phyloP scores from a whole-genome alignment of 2,888 invertebrate species.

The Anorthoa munda region DNA sequence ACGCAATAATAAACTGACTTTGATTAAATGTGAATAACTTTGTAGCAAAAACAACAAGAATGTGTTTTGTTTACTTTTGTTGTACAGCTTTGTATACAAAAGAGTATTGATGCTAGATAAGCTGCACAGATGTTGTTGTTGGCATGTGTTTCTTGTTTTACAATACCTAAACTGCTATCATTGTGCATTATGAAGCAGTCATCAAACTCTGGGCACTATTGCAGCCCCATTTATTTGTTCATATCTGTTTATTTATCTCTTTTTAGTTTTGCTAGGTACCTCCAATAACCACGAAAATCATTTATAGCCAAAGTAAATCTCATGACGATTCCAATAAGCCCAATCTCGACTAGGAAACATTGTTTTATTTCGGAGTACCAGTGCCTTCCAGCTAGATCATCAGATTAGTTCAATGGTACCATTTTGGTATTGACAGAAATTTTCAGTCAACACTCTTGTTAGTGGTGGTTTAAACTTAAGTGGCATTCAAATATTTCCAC shows the following conservation, averaged over 20 bases:
- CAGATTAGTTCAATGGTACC: too few species aligned
- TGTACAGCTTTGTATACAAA: constrained; percentile 21
- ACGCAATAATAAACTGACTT: constrained; percentile 3
- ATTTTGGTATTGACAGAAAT: too few species aligned
- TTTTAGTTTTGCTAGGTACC: too few species aligned
- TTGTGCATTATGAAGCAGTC: constrained; percentile 20
- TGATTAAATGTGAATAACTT: constrained; percentile 7
- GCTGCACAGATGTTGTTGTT: constrained; percentile 19
- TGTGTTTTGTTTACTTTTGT: constrained; percentile 22
- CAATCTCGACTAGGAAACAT: too few species aligned
- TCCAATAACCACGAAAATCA: too few species aligned
- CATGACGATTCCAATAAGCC: too few species aligned
- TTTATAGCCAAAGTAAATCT: too few species aligned
- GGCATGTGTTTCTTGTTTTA: constrained; percentile 7
- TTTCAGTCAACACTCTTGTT: neutral
- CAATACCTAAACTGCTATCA: neutral
- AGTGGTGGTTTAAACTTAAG: neutral
- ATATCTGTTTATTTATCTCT: neutral
- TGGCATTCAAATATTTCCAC: neutral
- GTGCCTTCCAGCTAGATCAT: too few species aligned
- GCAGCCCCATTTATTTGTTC: neutral
- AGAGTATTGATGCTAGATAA: constrained; percentile 40
- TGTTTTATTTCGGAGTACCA: too few species aligned
- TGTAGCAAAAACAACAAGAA: constrained; percentile 23
- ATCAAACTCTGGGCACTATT: constrained; percentile 1